These are phyloP conservation scores for Prosapia bicincta DNA, from an alignment of 2,888 invertebrate species.

Conservation along the genomic window DNA sequence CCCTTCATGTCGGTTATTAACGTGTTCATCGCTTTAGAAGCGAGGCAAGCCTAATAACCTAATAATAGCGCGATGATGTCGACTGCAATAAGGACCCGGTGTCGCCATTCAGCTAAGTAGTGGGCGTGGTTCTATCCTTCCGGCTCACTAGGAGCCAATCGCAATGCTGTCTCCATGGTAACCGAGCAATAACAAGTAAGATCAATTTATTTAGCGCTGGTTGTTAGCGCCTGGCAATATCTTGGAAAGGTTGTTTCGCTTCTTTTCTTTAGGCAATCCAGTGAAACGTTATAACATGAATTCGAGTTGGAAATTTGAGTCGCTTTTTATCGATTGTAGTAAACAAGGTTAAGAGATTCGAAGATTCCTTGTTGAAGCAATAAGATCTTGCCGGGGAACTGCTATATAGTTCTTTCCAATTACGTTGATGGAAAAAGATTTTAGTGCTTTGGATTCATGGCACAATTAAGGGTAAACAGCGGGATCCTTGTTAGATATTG, in stretches of 20 bases:
- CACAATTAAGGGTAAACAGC: background rate
- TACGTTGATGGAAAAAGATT: background rate
- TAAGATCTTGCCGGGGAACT: background rate
- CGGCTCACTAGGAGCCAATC: background rate
- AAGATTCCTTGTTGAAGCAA: background rate
- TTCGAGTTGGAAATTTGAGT: background rate
- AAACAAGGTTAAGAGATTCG: background rate
- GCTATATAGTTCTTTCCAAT: background rate
- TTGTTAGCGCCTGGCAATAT: background rate
- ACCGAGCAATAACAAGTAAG: background rate
- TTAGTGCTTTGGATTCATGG: background rate
- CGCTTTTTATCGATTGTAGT: background rate
- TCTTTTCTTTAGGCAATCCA: background rate
- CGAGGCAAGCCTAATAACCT: background rate
- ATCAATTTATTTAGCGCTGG: background rate
- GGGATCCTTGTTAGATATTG: background rate
- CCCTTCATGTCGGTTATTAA: background rate
- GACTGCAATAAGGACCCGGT: background rate
- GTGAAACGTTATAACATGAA: background rate
- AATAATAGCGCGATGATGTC: background rate
- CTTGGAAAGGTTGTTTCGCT: background rate
- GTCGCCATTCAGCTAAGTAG: background rate
- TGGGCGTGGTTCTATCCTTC: background rate
- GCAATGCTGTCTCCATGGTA: background rate
- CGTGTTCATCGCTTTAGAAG: background rate